Evolutionary conservation across 2,888 invertebrate species (phyloP), one percentile per base, ranked within the genome.

Genomic region (Argyresthia goedartella): DNA sequence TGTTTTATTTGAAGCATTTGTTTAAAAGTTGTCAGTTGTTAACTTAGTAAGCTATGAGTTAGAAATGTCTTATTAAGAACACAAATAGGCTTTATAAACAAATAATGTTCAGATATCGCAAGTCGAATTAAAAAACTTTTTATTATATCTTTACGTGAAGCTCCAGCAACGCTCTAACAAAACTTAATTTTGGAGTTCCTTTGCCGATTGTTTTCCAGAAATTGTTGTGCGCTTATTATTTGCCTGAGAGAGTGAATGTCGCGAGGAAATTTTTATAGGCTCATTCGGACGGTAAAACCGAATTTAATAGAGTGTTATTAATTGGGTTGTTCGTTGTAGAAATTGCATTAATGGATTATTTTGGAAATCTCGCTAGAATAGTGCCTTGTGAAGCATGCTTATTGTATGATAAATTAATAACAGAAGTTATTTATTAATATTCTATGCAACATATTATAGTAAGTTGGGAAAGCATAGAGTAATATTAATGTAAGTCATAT

Each of bases 361-460:
- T 66, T 72, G 61, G 56, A 52, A 64, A 76, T 81, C 78, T 84
- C 78, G 79, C 81, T 85, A 86, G 85, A 71, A 77, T 86, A 86
- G 85, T 86, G 85, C 85, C 85, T 86, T 86, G 81, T 76, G 77
- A 84, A 69, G 84, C 81, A 84, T 82, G 85, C 85, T 84, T 84
- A 80, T 66, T 69, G 66, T 75, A 69, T 71, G 71, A 64, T 67
- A 64, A 63, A 66, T 66, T 64, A 56, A 65, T 69, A 71, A 64
- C 69, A 69, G 69, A 70, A 69, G 67, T 36, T 15, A 69, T 65
- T 64, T 65, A 67, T 69, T 73, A 68, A 39, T 46, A 52, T 25
- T 43, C 14, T 35, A 13, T 33, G 13, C 34, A 46, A 33, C 33
- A 47, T 13, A 43, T 39, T 44, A 16, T 9, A 44, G 25, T 16